Evolutionary conservation across 2,888 invertebrate species (phyloP).

Genomic region (Caenorhabditis sp.): DNA sequence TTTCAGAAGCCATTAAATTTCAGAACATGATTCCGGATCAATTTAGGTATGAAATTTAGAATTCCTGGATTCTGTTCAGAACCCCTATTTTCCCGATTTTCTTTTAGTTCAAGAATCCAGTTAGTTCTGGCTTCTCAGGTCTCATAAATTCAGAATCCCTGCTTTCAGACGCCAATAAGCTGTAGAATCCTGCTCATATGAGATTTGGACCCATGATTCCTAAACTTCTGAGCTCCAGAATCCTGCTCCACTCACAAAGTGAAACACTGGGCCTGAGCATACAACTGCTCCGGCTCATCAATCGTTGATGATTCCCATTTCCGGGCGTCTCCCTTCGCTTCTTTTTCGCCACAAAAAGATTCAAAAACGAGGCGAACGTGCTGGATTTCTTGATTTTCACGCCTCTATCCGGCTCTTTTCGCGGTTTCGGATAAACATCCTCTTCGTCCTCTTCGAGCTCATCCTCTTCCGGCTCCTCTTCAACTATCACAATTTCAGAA

Average conservation of each 20-base stretch:
- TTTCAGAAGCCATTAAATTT: too few relatives aligned
- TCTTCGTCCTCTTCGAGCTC: conserved; percentile 13
- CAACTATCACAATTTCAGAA: conserved; percentile 33
- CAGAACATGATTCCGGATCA: too few relatives aligned
- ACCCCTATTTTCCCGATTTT: too few relatives aligned
- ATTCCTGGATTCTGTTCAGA: too few relatives aligned
- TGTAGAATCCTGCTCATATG: too few relatives aligned
- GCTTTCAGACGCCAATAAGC: too few relatives aligned
- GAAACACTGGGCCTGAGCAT: conserved; percentile 38
- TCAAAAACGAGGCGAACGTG: conserved; percentile 39
- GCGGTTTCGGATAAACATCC: neutral
- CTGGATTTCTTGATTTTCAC: conserved; percentile 37
- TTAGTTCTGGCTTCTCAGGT: too few relatives aligned
- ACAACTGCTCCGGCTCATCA: conserved; percentile 41
- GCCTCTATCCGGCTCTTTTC: conserved; percentile 10
- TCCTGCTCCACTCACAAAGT: conserved; percentile 23
- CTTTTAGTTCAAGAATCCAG: too few relatives aligned
- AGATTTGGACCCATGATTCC: too few relatives aligned
- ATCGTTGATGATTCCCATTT: conserved; percentile 17
- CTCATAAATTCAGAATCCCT: too few relatives aligned
- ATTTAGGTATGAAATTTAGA: too few relatives aligned
- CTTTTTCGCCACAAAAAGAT: conserved; percentile 31
- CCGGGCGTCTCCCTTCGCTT: conserved; percentile 14
- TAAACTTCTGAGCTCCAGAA: neutral
- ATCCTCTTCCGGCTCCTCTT: conserved; percentile 18